These are phyloP conservation scores for Polyodon spathula DNA, from an alignment of 2,113 vertebrate genomes.

Conservation along the genomic window DNA sequence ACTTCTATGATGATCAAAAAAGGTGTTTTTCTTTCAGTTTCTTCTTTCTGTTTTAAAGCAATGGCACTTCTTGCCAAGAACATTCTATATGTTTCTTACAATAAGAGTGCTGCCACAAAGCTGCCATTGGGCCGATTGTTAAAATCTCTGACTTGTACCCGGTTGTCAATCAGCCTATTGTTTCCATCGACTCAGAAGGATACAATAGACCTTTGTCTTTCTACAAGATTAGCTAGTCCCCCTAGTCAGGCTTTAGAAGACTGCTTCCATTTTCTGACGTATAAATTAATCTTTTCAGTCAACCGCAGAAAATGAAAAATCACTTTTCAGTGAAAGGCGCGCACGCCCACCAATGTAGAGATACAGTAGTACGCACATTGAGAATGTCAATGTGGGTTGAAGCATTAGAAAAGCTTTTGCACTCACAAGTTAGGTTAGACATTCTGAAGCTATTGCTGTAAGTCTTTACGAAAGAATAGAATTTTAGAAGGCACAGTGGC, in stretches of 20 bases:
- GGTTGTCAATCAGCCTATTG: conserved; percentile 42
- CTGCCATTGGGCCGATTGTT: conserved; percentile 40
- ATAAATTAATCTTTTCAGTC: conserved; percentile 42
- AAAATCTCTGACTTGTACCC: conserved; percentile 25
- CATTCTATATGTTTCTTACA: conserved; percentile 48
- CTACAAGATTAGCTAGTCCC: conserved; percentile 20
- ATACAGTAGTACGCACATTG: conserved; percentile 24
- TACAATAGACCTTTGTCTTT: conserved; percentile 41
- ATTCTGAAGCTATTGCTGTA: no score
- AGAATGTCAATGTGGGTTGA: conserved; percentile 16
- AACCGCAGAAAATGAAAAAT: neutral
- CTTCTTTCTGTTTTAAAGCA: neutral
- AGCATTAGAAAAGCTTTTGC: no score
- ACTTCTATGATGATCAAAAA: no score
- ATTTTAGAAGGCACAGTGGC: no score
- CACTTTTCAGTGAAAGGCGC: neutral
- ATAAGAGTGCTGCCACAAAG: conserved; percentile 51
- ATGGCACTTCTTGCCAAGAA: conserved; percentile 16
- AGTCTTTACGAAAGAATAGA: no score
- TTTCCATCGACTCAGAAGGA: conserved; percentile 30
- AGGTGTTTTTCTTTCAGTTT: no score
- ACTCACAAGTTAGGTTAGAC: neutral
- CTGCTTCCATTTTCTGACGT: conserved; percentile 32
- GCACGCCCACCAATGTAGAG: conserved; percentile 31
- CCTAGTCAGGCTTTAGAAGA: conserved; percentile 28